A percentile compares a stretch with the other conserved stretches of the same genome.
Evolutionary conservation across 1,140 invertebrate genomes (phyloP).

Genomic region (Drosophila cardini): DNA sequence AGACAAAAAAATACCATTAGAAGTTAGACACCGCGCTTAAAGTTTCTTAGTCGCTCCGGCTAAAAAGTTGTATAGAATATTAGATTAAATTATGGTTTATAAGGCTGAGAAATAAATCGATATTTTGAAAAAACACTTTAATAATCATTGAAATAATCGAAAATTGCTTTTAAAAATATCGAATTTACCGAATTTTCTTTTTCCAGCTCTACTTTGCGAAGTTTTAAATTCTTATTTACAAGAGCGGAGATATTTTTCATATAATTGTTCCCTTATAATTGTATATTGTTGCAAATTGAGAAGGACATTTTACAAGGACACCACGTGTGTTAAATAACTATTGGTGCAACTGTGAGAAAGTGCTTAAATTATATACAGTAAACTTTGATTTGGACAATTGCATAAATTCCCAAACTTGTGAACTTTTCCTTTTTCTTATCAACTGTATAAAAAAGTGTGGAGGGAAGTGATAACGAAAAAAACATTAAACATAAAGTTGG

Average conservation of each 20-base stretch:
- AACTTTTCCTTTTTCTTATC: not conserved
- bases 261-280: slow-evolving; percentile 23
- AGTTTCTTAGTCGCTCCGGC: slow-evolving; percentile 5
- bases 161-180: too few species aligned
- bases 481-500: slow-evolving; percentile 47
- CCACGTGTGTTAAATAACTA: slow-evolving; percentile 25
- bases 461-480: slow-evolving; percentile 43
- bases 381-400: too few species aligned
- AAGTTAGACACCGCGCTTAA: slow-evolving; percentile 16
- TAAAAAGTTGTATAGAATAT: slow-evolving; percentile 1
- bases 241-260: slow-evolving; percentile 23
- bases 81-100: not conserved
- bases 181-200: too few species aligned
- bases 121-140: too few species aligned
- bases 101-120: too few species aligned
- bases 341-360: slow-evolving; percentile 22
- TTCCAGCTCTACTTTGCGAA: too few species aligned
- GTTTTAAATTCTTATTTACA: slow-evolving; percentile 17
- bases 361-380: slow-evolving; percentile 33
- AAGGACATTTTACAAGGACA: slow-evolving; percentile 45
- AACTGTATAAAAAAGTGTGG: not conserved
- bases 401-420: too few species aligned
- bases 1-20: not conserved
- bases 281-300: not conserved
- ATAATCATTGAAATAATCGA: too few species aligned